Evolutionary conservation across 2,888 invertebrate species (phyloP).

Genomic region (Boloria selene): DNA sequence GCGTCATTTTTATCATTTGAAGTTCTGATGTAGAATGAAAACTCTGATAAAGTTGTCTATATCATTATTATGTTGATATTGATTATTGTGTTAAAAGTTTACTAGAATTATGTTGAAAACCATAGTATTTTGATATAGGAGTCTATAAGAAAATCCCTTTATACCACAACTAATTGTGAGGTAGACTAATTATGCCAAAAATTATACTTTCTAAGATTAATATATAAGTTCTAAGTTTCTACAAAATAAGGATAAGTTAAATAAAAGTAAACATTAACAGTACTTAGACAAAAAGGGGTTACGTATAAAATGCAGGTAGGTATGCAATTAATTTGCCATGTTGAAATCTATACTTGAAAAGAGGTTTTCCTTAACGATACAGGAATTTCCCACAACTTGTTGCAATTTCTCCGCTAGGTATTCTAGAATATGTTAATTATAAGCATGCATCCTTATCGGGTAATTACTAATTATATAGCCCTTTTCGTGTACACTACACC

Average conservation of each 20-base stretch:
- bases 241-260: background rate
- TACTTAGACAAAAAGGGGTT: background rate
- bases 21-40: too few relatives aligned
- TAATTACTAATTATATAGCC: constrained; percentile 30
- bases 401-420: background rate
- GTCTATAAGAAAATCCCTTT: background rate
- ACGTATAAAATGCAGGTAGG: background rate
- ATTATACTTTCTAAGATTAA: too few relatives aligned
- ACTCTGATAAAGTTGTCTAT: too few relatives aligned
- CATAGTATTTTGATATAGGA: background rate
- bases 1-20: too few relatives aligned
- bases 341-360: constrained; percentile 1
- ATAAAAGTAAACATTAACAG: background rate
- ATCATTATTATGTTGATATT: too few relatives aligned
- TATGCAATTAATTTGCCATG: constrained; percentile 4
- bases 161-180: too few relatives aligned
- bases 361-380: constrained; percentile 5
- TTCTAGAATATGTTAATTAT: background rate
- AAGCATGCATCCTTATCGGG: constrained; percentile 37
- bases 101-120: too few relatives aligned
- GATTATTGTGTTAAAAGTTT: too few relatives aligned
- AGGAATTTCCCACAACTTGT: constrained; percentile 10
- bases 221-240: too few relatives aligned
- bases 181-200: too few relatives aligned
- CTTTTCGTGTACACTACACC: constrained; percentile 10